Conservation (phyloP, 1,140 invertebrate genomes). For the Kradibia gibbosae region DNA sequence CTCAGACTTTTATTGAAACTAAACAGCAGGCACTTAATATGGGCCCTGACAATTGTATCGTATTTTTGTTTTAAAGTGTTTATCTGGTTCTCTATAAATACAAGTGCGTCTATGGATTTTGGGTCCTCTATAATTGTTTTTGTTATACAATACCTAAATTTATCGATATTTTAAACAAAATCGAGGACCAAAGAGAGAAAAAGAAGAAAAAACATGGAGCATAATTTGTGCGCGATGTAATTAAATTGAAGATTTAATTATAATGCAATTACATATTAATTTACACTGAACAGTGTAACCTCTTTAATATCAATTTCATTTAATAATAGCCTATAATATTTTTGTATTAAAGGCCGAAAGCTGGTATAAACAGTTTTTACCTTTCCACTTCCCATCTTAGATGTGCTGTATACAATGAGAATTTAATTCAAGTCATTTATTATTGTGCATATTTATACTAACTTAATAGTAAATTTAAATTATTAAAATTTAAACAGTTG, state of each 20-base stretch:
- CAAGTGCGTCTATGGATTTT: neutral
- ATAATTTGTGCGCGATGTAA: neutral
- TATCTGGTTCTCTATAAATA: conserved; percentile 7
- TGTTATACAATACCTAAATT: conserved; percentile 8
- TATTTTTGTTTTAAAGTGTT: neutral
- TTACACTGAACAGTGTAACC: neutral
- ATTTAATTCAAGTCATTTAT: conserved; percentile 1
- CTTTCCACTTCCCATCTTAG: neutral
- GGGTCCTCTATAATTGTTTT: neutral
- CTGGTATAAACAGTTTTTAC: neutral
- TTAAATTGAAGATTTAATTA: conserved; percentile 13
- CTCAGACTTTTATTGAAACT: conserved; percentile 10
- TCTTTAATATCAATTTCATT: conserved; percentile 19
- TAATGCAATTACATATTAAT: neutral
- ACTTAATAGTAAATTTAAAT: too few relatives aligned
- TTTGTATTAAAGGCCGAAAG: neutral
- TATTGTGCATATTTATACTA: neutral
- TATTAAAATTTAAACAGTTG: too few relatives aligned
- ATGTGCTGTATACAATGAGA: neutral
- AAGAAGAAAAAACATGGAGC: conserved; percentile 41
- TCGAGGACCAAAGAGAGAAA: conserved; percentile 30
- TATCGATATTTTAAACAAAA: conserved; percentile 1
- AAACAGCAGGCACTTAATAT: conserved; percentile 45
- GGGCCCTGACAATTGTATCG: neutral
- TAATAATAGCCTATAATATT: neutral